Evolutionary conservation across 2,797 vertebrate genomes (phyloP).

Genomic region (Fistularia commersonii): DNA sequence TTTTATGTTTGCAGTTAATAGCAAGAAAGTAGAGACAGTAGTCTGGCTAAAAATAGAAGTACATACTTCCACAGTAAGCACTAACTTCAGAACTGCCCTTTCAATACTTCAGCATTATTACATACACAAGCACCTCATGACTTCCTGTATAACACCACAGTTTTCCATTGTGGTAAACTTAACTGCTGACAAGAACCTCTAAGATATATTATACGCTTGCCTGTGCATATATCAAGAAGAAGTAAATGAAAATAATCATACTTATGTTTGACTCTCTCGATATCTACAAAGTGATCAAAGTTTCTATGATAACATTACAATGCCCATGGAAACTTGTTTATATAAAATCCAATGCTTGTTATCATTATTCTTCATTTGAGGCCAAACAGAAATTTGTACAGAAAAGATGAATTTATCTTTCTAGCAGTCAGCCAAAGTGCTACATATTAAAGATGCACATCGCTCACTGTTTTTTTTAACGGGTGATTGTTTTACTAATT

Average conservation of each 20-base stretch:
- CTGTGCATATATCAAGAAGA: not conserved
- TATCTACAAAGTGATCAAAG: too few relatives aligned
- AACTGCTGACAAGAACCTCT: conserved; percentile 27
- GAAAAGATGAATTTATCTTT: too few relatives aligned
- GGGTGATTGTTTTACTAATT: not conserved
- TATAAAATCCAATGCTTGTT: too few relatives aligned
- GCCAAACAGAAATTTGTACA: too few relatives aligned
- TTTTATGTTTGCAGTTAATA: too few relatives aligned
- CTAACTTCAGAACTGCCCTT: conserved; percentile 60
- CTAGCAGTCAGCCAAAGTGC: too few relatives aligned
- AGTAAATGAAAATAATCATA: not conserved
- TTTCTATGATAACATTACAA: too few relatives aligned
- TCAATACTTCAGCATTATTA: conserved; percentile 38
- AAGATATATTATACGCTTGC: conserved; percentile 1
- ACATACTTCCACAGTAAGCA: conserved; percentile 54
- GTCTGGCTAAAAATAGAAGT: conserved; percentile 66
- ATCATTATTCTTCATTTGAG: too few relatives aligned
- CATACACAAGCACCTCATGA: conserved; percentile 53
- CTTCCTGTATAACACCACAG: conserved; percentile 73
- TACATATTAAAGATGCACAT: too few relatives aligned
- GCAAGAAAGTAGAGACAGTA: conserved; percentile 35
- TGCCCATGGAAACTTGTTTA: too few relatives aligned
- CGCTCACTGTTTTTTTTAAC: too few relatives aligned
- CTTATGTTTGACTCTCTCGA: too few relatives aligned
- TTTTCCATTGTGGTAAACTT: conserved; percentile 68